Conservation (phyloP, 2,113 vertebrate species). For the Maccullochella peelii region DNA sequence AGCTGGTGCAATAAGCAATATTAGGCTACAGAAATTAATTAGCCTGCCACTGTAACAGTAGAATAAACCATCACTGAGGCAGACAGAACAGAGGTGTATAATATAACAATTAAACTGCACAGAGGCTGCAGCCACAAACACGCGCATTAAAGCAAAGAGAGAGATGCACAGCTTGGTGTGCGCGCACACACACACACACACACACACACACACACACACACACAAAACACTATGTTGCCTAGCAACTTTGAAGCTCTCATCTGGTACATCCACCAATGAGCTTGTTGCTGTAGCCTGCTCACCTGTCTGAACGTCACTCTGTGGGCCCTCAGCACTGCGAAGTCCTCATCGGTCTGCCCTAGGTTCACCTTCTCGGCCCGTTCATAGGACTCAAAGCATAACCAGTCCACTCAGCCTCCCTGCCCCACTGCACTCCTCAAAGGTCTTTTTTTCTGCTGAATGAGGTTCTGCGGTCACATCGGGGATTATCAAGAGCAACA, state of each 20-base stretch:
- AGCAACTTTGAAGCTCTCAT: neutral
- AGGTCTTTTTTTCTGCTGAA: too few relatives aligned
- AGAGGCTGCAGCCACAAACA: neutral
- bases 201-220: neutral
- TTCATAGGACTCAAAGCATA: neutral
- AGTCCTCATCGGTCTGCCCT: neutral
- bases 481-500: too few relatives aligned
- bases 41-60: neutral
- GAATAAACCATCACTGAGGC: neutral
- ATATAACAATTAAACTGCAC: neutral
- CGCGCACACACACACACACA: neutral
- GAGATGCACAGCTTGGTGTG: too few relatives aligned
- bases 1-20: too few relatives aligned
- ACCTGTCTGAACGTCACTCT: neutral
- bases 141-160: neutral
- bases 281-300: neutral
- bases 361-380: neutral
- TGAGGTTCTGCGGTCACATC: too few relatives aligned
- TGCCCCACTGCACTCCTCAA: neutral
- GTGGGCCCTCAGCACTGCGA: too few relatives aligned
- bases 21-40: too few relatives aligned
- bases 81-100: neutral
- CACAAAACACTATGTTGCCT: neutral
- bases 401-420: neutral
- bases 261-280: neutral